Evolutionary conservation across 92 coral and sea anemone genomes (phyloP), one percentile per base, ranked within the genome.

Genomic region (Ricordea florida): DNA sequence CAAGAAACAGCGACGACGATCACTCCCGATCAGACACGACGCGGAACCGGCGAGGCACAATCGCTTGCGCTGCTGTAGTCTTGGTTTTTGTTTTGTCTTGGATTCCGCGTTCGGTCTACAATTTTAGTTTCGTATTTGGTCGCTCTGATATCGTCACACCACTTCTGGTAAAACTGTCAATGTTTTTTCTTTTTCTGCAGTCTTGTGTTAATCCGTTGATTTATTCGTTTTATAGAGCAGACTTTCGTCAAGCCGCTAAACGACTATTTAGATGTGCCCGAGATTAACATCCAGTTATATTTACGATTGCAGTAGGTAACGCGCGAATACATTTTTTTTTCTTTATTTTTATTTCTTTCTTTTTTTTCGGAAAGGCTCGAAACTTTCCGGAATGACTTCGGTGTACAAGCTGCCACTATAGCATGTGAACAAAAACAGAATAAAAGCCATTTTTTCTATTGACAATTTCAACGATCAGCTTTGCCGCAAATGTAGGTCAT

Each of bases 141-240:
- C 76, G 73, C 10, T 69, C 34, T 2, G 83, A 80, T 28, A 47
- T 80, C 9, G 79, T 55, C 6, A 60, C 76, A 10, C 70, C 75
- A 21, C 42, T 72, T 6, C 58, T 80, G 42, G 66, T 79, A 4
- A 88, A 88, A 46, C 9, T 78, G 30, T 77, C 93, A 3, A 68
- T 88, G 83, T 51, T 83, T 25, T 88, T 88, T 47, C 57, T 83
- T 14, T 77, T 88, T 15, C 23, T 88, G 44, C 93, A 88, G 70
- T 84, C 90, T 21, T 71, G 86, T 10, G 66, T 79, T 1, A 88
- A 88, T 20, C 89, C 93, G 6, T 15, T 88, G 15, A 83, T 84
- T 33, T 83, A 83, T 41, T 83, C 93, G 18, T 88, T 88, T 62
- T 88, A 88, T 9, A 34, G 93, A 33, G 57, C 68, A 11, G 93